A percentile compares a stretch with the other conserved stretches of the same genome.
Conservation (phyloP, 2,797 vertebrate genomes). For the Oreochromis mossambicus region DNA sequence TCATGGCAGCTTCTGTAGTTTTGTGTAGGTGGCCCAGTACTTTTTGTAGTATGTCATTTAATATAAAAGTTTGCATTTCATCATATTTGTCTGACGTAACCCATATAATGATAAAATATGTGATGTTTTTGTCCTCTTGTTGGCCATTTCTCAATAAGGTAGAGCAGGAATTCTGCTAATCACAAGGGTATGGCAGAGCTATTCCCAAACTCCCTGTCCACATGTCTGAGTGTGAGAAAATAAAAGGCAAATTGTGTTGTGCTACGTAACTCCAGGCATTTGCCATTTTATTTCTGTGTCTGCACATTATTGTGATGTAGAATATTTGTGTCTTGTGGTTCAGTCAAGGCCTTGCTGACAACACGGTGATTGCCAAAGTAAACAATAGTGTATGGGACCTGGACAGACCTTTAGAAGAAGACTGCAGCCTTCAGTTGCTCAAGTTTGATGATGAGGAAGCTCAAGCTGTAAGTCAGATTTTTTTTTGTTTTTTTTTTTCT, state of each 20-base stretch:
- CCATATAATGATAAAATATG: not conserved
- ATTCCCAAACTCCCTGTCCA: not conserved
- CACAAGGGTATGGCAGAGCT: not conserved
- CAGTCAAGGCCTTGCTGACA: conserved; percentile 96
- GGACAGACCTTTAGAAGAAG: conserved; percentile 89
- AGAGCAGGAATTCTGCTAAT: not conserved
- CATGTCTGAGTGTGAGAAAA: not conserved
- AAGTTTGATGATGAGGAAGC: conserved; percentile 98
- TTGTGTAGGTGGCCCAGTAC: not conserved
- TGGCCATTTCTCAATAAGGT: not conserved
- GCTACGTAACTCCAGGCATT: not conserved
- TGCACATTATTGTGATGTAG: not conserved
- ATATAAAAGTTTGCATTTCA: not conserved
- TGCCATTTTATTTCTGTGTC: not conserved
- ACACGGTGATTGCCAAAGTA: conserved; percentile 91
- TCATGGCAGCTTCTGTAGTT: not conserved
- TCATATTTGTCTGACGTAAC: not conserved
- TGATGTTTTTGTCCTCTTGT: not conserved
- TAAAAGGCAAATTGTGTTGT: not conserved
- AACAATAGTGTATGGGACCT: conserved; percentile 93
- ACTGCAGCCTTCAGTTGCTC: conserved; percentile 90
- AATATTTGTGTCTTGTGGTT: not conserved
- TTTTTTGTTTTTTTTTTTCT: not conserved
- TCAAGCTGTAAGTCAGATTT: conserved; percentile 86
- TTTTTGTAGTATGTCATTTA: not conserved